Percentiles rank a stretch among this genome's conserved stretches.
Evolutionary conservation across 2,888 invertebrate genomes (phyloP).

Genomic region (Diaprepes abbreviatus): DNA sequence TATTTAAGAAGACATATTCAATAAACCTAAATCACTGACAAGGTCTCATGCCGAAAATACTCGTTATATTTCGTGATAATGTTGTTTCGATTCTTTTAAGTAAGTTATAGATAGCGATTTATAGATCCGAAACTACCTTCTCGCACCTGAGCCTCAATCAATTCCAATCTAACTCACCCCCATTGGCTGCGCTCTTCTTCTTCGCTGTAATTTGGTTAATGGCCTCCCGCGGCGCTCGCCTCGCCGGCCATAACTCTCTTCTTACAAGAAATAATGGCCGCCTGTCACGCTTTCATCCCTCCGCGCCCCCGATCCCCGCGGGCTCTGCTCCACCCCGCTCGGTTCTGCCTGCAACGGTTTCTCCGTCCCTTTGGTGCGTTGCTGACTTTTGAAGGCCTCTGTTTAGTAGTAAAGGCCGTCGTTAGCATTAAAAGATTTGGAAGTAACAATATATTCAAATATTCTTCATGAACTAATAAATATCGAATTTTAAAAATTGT

Average conservation of each 20-base stretch:
- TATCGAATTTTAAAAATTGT: too few species aligned
- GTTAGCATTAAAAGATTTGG: too few species aligned
- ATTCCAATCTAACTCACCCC: constrained; percentile 62
- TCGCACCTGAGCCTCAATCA: constrained; percentile 67
- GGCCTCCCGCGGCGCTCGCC: constrained; percentile 67
- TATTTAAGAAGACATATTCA: constrained; percentile 1
- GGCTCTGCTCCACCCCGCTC: constrained; percentile 28
- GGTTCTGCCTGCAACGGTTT: constrained; percentile 21
- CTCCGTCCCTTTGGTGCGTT: constrained; percentile 36
- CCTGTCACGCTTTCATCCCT: constrained; percentile 67
- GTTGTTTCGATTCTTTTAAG: constrained; percentile 45
- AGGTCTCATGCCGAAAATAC: not conserved
- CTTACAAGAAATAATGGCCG: constrained; percentile 69
- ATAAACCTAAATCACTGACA: constrained; percentile 12
- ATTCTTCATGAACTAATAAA: too few species aligned
- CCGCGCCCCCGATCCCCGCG: constrained; percentile 45
- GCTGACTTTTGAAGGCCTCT: constrained; percentile 8
- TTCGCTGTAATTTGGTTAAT: constrained; percentile 68
- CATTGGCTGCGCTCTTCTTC: constrained; percentile 42
- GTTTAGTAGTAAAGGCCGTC: constrained; percentile 14
- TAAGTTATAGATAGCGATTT: constrained; percentile 37
- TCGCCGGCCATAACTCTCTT: constrained; percentile 65
- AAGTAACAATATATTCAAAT: too few species aligned
- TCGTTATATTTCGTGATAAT: constrained; percentile 39
- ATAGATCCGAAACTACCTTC: constrained; percentile 40